Base-by-base conservation (phyloP, 2,113 vertebrate species). In the Tautogolabrus adspersus region DNA sequence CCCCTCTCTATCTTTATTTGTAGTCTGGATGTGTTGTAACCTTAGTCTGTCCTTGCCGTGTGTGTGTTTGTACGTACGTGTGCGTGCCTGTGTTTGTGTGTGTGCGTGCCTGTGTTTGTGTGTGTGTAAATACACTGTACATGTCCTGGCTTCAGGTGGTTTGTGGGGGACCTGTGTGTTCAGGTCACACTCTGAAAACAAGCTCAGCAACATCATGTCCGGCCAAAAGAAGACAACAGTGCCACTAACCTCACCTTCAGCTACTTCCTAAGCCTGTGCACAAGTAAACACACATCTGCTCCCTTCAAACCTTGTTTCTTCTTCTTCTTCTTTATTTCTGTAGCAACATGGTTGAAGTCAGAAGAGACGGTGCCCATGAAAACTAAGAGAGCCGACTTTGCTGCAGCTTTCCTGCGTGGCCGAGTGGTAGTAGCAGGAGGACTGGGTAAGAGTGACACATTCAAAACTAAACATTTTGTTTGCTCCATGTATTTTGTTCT, bases 311-410 rank as follows among this genome's bases (percentile, higher is more conserved):
- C 68, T 58, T 9, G 0, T 51, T 23, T 82, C 37, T 62, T 56
- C 5, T 54, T 62, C 30, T 34, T 34, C 30, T 34, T 34, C 30
- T 34, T 4, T 54, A 59, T 44, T 62, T 22, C 7, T 60, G 37
- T 9, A 99, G 98, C 97, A 2, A 88, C 86, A 1, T 99, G 98
- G 98, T 79, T 97, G 91, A 99, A 97, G 93, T 95, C 92, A 19
- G 97, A 98, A 52, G 96, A 96, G 18, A 97, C 95, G 0, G 95
- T 94, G 56, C 93, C 94, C 69, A 95, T 99, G 94, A 99, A 96
- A 93, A 99, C 97, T 46, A 96, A 96, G 73, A 93, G 98, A 61
- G 98, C 98, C 1, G 98, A 99, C 88, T 99, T 99, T 1, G 95
- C 95, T 34, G 93, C 97, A 0, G 97, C 96, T 16, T 94, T 91